Conservation (phyloP, 2,113 vertebrate species). For the Jaculus jaculus region DNA sequence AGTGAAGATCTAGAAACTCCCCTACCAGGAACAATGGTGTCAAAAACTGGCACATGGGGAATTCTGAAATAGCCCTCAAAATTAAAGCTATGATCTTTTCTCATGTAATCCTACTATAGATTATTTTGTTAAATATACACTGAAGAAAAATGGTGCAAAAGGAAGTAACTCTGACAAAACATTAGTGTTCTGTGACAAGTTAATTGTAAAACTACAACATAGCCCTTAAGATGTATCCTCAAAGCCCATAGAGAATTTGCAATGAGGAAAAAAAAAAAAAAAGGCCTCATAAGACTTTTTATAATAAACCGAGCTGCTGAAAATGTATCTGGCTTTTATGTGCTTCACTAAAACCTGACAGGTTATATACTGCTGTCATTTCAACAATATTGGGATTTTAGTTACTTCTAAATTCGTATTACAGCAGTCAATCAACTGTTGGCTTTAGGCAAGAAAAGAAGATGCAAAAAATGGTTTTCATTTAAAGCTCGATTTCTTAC, state of each 20-base stretch:
- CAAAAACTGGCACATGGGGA: conserved; percentile 18
- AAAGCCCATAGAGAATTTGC: background rate
- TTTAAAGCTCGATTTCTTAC: conserved; percentile 45
- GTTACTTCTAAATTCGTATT: conserved; percentile 67
- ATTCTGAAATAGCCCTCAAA: conserved; percentile 11
- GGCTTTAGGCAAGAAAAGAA: conserved; percentile 58
- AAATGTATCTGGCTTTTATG: conserved; percentile 61
- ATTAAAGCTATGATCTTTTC: background rate
- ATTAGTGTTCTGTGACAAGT: conserved; percentile 16
- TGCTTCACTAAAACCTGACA: conserved; percentile 42
- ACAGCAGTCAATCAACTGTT: conserved; percentile 58
- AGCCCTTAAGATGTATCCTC: conserved; percentile 55
- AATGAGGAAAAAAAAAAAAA: conserved; percentile 3
- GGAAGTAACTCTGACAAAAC: background rate
- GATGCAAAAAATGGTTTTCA: conserved; percentile 71
- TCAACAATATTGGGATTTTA: conserved; percentile 49
- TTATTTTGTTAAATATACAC: conserved; percentile 31
- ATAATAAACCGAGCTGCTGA: conserved; percentile 61
- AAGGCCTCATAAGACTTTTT: conserved; percentile 25
- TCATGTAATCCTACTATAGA: conserved; percentile 9
- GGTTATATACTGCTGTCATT: conserved; percentile 12
- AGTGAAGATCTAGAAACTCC: background rate
- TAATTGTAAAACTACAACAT: conserved; percentile 72
- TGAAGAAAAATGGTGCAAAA: conserved; percentile 18
- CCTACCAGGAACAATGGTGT: background rate